Base-by-base conservation (phyloP, 2,797 vertebrate species). In the Typhlichthys subterraneus region DNA sequence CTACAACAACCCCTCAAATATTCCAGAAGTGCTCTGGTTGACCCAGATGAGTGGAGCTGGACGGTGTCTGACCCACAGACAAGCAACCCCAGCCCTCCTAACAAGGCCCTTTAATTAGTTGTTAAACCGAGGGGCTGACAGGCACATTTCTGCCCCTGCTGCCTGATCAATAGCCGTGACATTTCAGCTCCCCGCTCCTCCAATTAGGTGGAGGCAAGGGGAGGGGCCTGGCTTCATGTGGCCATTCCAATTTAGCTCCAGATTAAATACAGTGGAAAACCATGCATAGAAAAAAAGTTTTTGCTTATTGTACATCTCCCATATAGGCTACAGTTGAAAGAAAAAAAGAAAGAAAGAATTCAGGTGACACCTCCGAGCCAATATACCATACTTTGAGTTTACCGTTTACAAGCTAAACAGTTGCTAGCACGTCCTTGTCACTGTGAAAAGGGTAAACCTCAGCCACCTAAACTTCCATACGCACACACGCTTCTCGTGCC, bases 81-180 rank as follows among this genome's bases (percentile, higher is more conserved):
- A 72, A 65, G 63, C 70, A 47, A 51, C 67, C 57, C 33, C 33
- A 19, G 70, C 55, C 62, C 73, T 64, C 59, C 74, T 85, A 85
- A 88, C 67, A 69, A 82, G 75, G 50, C 73, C 67, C 69, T 84
- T 88, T 89, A 90, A 87, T 85, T 85, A 81, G 72, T 79, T 66
- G 19, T 78, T 89, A 76, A 81, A 77, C 70, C 70, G 9, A 9
- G 57, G 65, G 70, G 57, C 17, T 6, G 66, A 62, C 67, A 74
- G 54, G 52, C 15, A 67, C 55, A 52, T 57, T 73, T 60, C 63
- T 67, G 66, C 66, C 49, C 57, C 59, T 4, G 2, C 68, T 63
- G 63, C 71, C 77, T 78, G 72, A 85, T 89, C 82, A 86, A 86
- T 84, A 85, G 70, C 61, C 56, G 65, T 86, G 81, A 80, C 85